These are phyloP conservation scores for Melinaea marsaeus DNA, from an alignment of 2,888 invertebrate species.

Conservation along the genomic window DNA sequence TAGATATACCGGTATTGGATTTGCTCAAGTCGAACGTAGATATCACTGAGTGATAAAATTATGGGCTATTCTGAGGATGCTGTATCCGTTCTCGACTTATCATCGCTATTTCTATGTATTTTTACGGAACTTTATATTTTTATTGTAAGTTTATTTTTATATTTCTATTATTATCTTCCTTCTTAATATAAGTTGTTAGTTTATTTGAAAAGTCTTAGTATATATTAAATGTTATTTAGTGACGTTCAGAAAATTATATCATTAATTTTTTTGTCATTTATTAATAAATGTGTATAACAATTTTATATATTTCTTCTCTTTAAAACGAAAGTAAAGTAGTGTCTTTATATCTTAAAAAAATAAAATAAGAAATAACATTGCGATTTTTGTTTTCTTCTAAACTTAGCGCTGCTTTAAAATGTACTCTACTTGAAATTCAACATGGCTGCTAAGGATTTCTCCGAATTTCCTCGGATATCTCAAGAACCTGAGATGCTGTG, in stretches of 20 bases:
- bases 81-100: conserved; percentile 7
- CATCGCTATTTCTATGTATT: conserved; percentile 15
- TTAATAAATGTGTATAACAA: too few species aligned
- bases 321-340: too few species aligned
- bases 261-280: too few species aligned
- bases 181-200: too few species aligned
- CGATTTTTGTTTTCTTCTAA: conserved; percentile 7
- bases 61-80: conserved; percentile 20
- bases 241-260: too few species aligned
- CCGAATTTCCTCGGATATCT: conserved; percentile 53
- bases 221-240: too few species aligned
- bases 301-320: too few species aligned
- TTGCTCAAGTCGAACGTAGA: conserved; percentile 42
- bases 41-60: conserved; percentile 36
- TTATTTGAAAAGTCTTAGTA: too few species aligned
- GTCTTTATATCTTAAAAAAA: too few species aligned
- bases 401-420: conserved; percentile 13
- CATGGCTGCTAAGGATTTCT: conserved; percentile 41
- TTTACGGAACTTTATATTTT: conserved; percentile 17
- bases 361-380: too few species aligned
- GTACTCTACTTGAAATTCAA: conserved; percentile 21
- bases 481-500: conserved; percentile 37
- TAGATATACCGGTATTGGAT: conserved; percentile 53
- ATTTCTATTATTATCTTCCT: conserved; percentile 8
- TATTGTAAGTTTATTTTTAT: conserved; percentile 11